phyloP scores from a whole-genome alignment of 1,140 invertebrate genomes.

The Meloidogyne exigua region DNA sequence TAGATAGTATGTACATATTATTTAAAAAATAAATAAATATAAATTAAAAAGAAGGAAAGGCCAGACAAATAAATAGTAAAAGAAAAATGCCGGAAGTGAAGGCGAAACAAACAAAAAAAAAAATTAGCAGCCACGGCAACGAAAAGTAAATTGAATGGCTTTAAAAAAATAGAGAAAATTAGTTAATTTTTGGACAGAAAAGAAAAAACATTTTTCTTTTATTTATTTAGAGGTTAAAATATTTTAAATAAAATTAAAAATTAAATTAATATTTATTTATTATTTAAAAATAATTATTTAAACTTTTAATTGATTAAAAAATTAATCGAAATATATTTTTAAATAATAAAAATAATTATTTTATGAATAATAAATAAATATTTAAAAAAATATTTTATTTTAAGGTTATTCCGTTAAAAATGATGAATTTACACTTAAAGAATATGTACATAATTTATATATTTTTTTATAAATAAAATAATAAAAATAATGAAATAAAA shows the following conservation, averaged over 20 bases:
- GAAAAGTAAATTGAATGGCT: neutral
- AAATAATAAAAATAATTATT: too few species aligned
- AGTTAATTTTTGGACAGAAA: neutral
- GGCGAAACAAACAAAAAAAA: neutral
- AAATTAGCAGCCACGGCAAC: neutral
- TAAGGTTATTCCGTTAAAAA: neutral
- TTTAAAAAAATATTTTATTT: neutral
- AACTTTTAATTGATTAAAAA: too few species aligned
- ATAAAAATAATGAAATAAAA: too few species aligned
- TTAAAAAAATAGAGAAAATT: neutral
- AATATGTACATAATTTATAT: neutral
- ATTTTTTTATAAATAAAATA: neutral
- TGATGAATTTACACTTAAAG: neutral
- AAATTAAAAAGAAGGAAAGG: neutral
- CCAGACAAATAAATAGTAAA: neutral
- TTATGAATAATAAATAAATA: neutral
- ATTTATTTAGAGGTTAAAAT: neutral
- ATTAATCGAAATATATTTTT: too few species aligned
- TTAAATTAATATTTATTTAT: too few species aligned
- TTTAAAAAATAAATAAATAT: neutral
- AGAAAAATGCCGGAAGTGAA: neutral
- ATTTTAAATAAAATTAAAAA: neutral
- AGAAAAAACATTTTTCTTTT: neutral
- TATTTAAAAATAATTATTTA: too few species aligned
- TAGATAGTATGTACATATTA: too few species aligned